Percentiles rank a stretch among this genome's conserved stretches.
Conservation (phyloP, 2,888 invertebrate species). For the Aleiodes leptofemur region DNA sequence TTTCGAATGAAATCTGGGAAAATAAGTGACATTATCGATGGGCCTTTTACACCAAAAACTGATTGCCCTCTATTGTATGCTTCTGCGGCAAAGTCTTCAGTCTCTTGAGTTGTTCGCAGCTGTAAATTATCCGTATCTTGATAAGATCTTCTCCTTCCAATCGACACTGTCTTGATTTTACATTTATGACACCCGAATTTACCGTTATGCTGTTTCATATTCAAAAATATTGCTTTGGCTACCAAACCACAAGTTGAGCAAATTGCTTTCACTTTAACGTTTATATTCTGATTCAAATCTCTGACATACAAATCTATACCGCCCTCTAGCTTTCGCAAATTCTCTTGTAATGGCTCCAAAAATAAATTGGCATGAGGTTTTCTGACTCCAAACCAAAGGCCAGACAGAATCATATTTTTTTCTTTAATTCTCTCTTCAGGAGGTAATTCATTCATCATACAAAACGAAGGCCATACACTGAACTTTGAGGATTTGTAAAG, state of each 20-base stretch:
- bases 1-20: background rate
- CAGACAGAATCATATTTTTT: slow-evolving; percentile 50
- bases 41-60: slow-evolving; percentile 50
- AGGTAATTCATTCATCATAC: slow-evolving; percentile 53
- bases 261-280: slow-evolving; percentile 18
- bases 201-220: slow-evolving; percentile 41
- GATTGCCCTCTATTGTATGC: slow-evolving; percentile 1
- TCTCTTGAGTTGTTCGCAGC: slow-evolving; percentile 29
- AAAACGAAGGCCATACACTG: slow-evolving; percentile 55
- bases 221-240: slow-evolving; percentile 42
- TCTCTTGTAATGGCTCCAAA: slow-evolving; percentile 1
- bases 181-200: slow-evolving; percentile 40
- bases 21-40: background rate
- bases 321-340: background rate
- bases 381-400: slow-evolving; percentile 52
- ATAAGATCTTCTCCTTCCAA: background rate
- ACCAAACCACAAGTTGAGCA: slow-evolving; percentile 44
- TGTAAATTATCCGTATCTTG: background rate
- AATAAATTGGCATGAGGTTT: slow-evolving; percentile 50
- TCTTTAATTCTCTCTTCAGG: slow-evolving; percentile 46
- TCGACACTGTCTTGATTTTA: slow-evolving; percentile 5
- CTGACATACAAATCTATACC: background rate
- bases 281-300: background rate
- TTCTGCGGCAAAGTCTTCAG: background rate
- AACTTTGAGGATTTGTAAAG: slow-evolving; percentile 55